Evolutionary conservation across 2,113 vertebrate species (phyloP).

Genomic region (Suricata suricatta): DNA sequence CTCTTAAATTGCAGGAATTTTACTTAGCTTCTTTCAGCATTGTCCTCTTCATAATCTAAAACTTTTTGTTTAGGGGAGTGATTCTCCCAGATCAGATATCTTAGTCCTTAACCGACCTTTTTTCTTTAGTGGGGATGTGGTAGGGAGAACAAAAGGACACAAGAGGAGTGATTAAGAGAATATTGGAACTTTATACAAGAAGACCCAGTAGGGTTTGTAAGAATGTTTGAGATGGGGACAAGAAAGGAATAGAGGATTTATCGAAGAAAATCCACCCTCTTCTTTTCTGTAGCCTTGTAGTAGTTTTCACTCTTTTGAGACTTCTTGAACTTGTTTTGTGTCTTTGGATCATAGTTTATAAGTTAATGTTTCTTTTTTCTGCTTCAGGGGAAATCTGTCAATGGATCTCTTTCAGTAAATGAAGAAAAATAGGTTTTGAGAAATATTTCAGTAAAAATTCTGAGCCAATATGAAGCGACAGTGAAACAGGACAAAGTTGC

Average conservation of each 20-base stretch:
- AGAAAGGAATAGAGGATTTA: not conserved
- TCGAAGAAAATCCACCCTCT: not conserved
- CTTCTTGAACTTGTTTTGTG: not conserved
- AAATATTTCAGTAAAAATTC: conserved; percentile 14
- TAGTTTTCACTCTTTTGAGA: not conserved
- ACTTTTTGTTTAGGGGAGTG: not conserved
- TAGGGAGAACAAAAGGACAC: not conserved
- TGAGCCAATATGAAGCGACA: not conserved
- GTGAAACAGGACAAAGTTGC: not conserved
- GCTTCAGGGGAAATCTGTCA: not conserved
- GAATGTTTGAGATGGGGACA: too few species aligned
- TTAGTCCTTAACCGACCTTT: not conserved
- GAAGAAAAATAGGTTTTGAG: conserved; percentile 39
- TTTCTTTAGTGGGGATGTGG: not conserved
- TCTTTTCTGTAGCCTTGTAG: not conserved
- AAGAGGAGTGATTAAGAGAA: fast-evolving
- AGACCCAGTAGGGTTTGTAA: not conserved
- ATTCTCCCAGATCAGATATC: not conserved
- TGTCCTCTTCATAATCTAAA: not conserved
- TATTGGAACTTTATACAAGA: not conserved
- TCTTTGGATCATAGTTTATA: conserved; percentile 31
- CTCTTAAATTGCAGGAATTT: not conserved
- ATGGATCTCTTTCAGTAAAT: conserved; percentile 33
- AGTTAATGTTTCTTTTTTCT: not conserved
- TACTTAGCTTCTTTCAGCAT: not conserved